Conservation (phyloP, 2,888 invertebrate species). For the Scaeva pyrastri region DNA sequence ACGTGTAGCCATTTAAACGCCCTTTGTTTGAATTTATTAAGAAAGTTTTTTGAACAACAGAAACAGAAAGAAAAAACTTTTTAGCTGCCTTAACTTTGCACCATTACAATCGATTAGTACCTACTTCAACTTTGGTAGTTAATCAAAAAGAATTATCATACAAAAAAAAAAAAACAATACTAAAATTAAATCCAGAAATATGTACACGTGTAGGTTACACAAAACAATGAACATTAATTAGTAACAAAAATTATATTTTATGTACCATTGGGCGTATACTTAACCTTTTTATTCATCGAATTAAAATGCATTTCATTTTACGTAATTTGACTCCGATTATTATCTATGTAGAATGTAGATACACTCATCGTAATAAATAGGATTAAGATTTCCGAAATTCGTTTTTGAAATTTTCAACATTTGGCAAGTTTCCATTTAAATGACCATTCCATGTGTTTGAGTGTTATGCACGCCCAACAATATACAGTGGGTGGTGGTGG, state of each 20-base stretch:
- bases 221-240: neutral
- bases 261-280: conserved; percentile 51
- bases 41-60: too few relatives aligned
- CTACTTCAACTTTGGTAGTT: neutral
- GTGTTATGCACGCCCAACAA: neutral
- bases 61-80: too few relatives aligned
- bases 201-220: too few relatives aligned
- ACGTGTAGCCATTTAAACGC: too few relatives aligned
- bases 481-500: too few relatives aligned
- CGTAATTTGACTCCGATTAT: conserved; percentile 53
- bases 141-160: conserved; percentile 55
- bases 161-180: neutral
- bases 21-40: too few relatives aligned
- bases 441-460: conserved; percentile 44
- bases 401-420: conserved; percentile 43
- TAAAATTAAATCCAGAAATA: too few relatives aligned
- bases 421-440: conserved; percentile 65
- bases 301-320: conserved; percentile 47
- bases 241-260: neutral
- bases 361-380: conserved; percentile 51
- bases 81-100: too few relatives aligned
- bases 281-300: conserved; percentile 9
- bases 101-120: too few relatives aligned
- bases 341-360: conserved; percentile 9
- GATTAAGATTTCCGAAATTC: conserved; percentile 56